Conservation (phyloP, 2,888 invertebrate genomes). For the Sarcophaga subvicina region DNA sequence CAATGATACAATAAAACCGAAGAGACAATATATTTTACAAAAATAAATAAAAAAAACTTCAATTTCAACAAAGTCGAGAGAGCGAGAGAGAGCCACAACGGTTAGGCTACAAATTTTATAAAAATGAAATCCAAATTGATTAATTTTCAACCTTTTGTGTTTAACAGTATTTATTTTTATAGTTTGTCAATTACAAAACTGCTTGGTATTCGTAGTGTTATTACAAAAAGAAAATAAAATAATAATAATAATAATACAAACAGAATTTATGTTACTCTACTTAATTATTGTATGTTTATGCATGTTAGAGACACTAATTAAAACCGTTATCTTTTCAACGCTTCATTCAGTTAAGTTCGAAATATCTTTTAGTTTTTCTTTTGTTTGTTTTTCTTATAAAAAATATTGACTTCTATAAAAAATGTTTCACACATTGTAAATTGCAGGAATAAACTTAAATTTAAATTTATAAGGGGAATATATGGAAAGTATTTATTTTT, state of each 20-base stretch:
- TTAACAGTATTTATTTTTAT: slow-evolving; percentile 7
- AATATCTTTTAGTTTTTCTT: not conserved
- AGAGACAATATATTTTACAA: too few relatives aligned
- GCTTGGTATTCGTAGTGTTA: slow-evolving; percentile 20
- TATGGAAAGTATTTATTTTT: not conserved
- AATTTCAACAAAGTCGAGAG: not conserved
- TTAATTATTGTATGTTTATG: slow-evolving; percentile 5
- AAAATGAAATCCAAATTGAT: not conserved
- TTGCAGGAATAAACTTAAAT: slow-evolving; percentile 35
- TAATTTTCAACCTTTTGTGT: not conserved
- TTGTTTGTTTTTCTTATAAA: slow-evolving; percentile 28
- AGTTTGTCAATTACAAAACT: slow-evolving; percentile 47
- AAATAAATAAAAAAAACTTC: too few relatives aligned
- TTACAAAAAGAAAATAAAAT: slow-evolving; percentile 12
- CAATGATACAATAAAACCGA: slow-evolving; percentile 42
- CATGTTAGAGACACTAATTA: slow-evolving; percentile 13
- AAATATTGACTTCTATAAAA: slow-evolving; percentile 43
- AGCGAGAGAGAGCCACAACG: not conserved
- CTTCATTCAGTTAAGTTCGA: not conserved
- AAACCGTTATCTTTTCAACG: not conserved
- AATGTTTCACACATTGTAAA: not conserved
- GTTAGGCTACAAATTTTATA: too few relatives aligned
- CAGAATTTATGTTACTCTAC: slow-evolving; percentile 8
- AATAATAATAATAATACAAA: slow-evolving; percentile 11
- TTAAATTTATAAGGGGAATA: not conserved